Evolutionary conservation across 2,797 vertebrate species (phyloP).

Genomic region (Crypturellus tataupa): DNA sequence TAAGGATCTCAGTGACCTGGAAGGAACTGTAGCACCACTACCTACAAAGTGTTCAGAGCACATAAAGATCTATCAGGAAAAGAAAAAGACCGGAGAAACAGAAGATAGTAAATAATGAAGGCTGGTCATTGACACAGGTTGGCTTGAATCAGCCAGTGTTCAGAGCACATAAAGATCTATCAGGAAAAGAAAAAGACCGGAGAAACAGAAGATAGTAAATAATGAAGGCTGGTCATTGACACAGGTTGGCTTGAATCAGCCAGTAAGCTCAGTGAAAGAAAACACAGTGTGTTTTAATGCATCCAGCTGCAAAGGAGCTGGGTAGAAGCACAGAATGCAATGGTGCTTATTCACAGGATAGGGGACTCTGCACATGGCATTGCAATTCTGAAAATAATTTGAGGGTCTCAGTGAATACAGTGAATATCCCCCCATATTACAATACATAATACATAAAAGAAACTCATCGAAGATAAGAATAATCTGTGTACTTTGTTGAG

Average conservation of each 20-base stretch:
- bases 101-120: background rate
- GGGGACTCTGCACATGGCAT: background rate
- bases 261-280: background rate
- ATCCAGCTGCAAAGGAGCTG: background rate
- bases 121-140: background rate
- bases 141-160: background rate
- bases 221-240: background rate
- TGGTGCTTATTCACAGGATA: background rate
- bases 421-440: background rate
- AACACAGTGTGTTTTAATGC: background rate
- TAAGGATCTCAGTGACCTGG: background rate
- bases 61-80: background rate
- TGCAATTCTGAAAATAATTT: background rate
- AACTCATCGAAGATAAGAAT: slow-evolving; percentile 8
- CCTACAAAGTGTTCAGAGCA: background rate
- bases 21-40: background rate
- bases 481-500: background rate
- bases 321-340: background rate
- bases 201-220: background rate
- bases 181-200: background rate
- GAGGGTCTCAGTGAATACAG: rapidly evolving
- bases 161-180: background rate
- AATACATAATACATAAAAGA: slow-evolving; percentile 19
- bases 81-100: background rate
- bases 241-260: background rate